phyloP scores from a whole-genome alignment of 1,140 invertebrate genomes.

The Saxidomus purpurata region DNA sequence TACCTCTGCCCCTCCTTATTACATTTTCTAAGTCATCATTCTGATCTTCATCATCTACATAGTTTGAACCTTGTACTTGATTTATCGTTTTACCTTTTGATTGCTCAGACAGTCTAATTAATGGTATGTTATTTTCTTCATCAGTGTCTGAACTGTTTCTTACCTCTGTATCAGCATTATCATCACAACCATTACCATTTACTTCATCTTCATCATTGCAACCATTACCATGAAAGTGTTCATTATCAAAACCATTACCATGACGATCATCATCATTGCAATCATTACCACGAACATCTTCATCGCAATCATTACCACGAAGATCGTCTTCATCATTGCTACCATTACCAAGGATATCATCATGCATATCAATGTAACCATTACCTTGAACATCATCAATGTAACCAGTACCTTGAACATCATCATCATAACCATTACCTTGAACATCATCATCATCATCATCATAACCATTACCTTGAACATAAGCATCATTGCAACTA shows the following conservation, averaged over 20 bases:
- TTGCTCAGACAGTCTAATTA: background rate
- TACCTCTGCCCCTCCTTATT: background rate
- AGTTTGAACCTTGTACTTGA: too few relatives aligned
- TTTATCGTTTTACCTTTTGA: background rate
- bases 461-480: background rate
- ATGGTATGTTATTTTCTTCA: background rate
- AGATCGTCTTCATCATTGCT: slow-evolving; percentile 1
- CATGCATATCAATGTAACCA: background rate
- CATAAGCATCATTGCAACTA: slow-evolving; percentile 19
- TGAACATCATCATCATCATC: slow-evolving; percentile 26
- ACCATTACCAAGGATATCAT: background rate
- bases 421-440: background rate
- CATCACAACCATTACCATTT: background rate
- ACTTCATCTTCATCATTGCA: background rate
- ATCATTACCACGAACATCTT: background rate
- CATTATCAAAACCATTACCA: background rate
- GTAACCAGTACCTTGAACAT: background rate
- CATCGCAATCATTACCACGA: background rate
- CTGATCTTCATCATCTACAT: background rate
- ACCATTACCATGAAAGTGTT: background rate
- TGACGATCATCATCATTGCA: background rate
- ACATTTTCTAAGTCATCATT: background rate
- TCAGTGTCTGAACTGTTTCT: too few relatives aligned
- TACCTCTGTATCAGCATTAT: background rate
- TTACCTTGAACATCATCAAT: slow-evolving; percentile 2